A percentile compares a stretch with the other conserved stretches of the same genome.
Evolutionary conservation across 2,797 vertebrate genomes (phyloP).

Genomic region (Danio aesculapii): DNA sequence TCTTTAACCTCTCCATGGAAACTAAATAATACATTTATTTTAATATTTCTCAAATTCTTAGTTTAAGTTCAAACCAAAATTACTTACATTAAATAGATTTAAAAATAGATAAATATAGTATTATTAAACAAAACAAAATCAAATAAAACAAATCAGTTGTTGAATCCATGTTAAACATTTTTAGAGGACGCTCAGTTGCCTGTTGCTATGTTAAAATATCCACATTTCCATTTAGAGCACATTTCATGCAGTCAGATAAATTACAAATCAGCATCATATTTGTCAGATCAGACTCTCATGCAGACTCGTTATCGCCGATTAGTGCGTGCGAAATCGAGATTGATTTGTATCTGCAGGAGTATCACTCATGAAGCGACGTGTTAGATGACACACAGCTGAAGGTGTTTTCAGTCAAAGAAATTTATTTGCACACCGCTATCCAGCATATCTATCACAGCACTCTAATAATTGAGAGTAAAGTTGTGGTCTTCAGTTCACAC

Average conservation of each 20-base stretch:
- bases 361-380: conserved; percentile 1
- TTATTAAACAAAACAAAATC: too few species aligned
- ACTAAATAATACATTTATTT: too few species aligned
- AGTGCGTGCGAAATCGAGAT: conserved; percentile 26
- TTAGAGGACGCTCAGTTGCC: too few species aligned
- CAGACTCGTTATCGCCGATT: conserved; percentile 13
- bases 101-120: too few species aligned
- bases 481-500: conserved; percentile 36
- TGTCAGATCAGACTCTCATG: conserved; percentile 15
- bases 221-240: too few species aligned
- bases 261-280: neutral
- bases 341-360: conserved; percentile 26
- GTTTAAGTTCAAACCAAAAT: too few species aligned
- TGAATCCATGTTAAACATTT: too few species aligned
- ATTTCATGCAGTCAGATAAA: conserved; percentile 1
- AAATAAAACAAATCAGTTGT: too few species aligned
- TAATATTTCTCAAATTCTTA: too few species aligned
- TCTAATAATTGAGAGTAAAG: conserved; percentile 51
- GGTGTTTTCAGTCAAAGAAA: conserved; percentile 31
- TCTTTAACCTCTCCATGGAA: too few species aligned
- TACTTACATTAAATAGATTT: too few species aligned
- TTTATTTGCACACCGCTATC: conserved; percentile 8
- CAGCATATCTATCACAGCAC: conserved; percentile 4
- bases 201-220: too few species aligned
- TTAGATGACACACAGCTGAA: neutral